phyloP scores from a whole-genome alignment of 2,113 vertebrate species.

The Archocentrus centrarchus region DNA sequence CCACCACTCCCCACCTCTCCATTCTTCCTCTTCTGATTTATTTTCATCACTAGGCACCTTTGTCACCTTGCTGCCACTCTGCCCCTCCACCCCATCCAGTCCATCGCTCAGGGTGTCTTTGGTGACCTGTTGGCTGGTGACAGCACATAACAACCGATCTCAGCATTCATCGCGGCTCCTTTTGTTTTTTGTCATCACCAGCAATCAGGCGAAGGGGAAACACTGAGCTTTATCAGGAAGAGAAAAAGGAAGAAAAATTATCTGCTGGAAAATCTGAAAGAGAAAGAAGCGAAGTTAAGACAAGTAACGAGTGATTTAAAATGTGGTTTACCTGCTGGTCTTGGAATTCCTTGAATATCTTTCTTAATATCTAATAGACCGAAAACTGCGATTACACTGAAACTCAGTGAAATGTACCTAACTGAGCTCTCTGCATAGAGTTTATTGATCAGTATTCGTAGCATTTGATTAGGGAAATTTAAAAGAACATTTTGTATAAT shows the following conservation, averaged over 20 bases:
- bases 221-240: constrained; percentile 32
- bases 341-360: constrained; percentile 21
- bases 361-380: not conserved
- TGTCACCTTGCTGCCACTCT: constrained; percentile 65
- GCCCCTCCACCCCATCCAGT: constrained; percentile 51
- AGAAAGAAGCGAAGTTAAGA: constrained; percentile 37
- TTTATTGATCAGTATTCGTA: not conserved
- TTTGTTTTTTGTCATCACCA: constrained; percentile 62
- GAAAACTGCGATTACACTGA: not conserved
- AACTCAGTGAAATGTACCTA: not conserved
- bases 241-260: constrained; percentile 1
- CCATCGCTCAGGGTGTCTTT: constrained; percentile 53
- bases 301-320: not conserved
- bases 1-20: not conserved
- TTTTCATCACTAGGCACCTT: constrained; percentile 76
- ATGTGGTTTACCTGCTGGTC: not conserved
- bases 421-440: not conserved
- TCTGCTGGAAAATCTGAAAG: constrained; percentile 18
- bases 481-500: not conserved
- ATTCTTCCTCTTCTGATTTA: constrained; percentile 55
- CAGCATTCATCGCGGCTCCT: constrained; percentile 10
- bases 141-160: constrained; percentile 48
- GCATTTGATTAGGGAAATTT: no score
- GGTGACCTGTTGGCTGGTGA: constrained; percentile 62
- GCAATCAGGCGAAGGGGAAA: constrained; percentile 27